phyloP scores from a whole-genome alignment of 2,797 vertebrate genomes.

The Amphiprion clarkii region DNA sequence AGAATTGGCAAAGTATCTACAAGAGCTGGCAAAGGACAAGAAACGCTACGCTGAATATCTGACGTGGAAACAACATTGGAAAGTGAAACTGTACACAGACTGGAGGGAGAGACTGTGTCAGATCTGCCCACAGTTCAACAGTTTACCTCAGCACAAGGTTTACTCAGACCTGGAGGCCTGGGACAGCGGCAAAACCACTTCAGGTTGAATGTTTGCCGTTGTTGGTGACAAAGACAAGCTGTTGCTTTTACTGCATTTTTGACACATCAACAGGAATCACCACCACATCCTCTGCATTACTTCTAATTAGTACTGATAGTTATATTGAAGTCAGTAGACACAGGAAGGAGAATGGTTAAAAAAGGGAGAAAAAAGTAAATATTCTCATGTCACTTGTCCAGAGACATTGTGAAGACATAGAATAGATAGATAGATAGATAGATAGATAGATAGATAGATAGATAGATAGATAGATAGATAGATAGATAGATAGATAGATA shows the following conservation, averaged over 20 bases:
- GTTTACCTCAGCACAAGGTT: conserved; percentile 75
- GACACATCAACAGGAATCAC: too few species aligned
- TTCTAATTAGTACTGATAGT: too few species aligned
- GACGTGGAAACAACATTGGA: conserved; percentile 82
- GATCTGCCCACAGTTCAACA: conserved; percentile 83
- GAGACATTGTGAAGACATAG: too few species aligned
- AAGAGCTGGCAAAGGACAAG: conserved; percentile 76
- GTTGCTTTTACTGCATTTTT: not conserved
- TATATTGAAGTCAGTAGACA: not conserved
- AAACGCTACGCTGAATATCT: conserved; percentile 86
- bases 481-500: too few species aligned
- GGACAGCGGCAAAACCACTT: conserved; percentile 42
- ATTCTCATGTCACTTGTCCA: too few species aligned
- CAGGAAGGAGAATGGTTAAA: not conserved
- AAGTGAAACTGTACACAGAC: conserved; percentile 82
- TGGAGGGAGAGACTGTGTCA: conserved; percentile 92
- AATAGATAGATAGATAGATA: too few species aligned
- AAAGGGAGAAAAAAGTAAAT: too few species aligned
- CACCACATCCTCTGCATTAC: too few species aligned
- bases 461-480: too few species aligned
- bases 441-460: too few species aligned
- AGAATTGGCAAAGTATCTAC: conserved; percentile 86
- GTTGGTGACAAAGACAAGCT: too few species aligned
- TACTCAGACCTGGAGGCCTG: conserved; percentile 85
- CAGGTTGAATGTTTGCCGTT: not conserved